Evolutionary conservation across 35 echinoderm and acorn worm species (phyloP), one percentile per base, ranked within the genome.

Genomic region (Patiria miniata): DNA sequence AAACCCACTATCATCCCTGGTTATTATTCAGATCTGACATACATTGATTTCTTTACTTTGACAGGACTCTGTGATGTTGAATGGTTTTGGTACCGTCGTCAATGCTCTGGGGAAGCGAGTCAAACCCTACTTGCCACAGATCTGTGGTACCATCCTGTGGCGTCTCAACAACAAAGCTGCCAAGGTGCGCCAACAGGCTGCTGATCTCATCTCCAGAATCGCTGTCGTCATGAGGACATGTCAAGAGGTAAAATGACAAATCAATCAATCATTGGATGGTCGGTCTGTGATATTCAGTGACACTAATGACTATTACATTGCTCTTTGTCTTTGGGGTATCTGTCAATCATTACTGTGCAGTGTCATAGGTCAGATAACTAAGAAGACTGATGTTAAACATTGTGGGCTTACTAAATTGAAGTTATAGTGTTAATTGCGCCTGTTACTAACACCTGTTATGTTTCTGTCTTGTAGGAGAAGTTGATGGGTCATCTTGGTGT

Each of bases 401-500:
- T n/a, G n/a, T n/a, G n/a, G n/a, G n/a, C n/a, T n/a, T n/a, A n/a
- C n/a, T n/a, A n/a, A n/a, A n/a, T n/a, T n/a, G n/a, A n/a, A n/a
- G n/a, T n/a, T n/a, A n/a, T n/a, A n/a, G n/a, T n/a, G n/a, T n/a
- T n/a, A n/a, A 47, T 47, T 12, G 4, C 42, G 12, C 42, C 4
- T 47, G 42, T n/a, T 39, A 0, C 2, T 23, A 18, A 85, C 50
- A 83, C 59, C 30, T 69, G 38, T 29, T 79, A 1, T 78, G 79
- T 65, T 65, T 87, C 23, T 86, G 14, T 18, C 21, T 78, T 52
- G 59, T 85, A 98, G 96, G 96, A 98, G 52, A 98, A 98, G 80
- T 86, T 97, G 86, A 98, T 98, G 96, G 96, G 96, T 82, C 96
- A 98, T 92, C 90, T 98, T 19, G 96, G 96, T 78, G 96, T 98